These are phyloP conservation scores for Phenacoccus solenopsis DNA, from an alignment of 1,140 invertebrate genomes.

Conservation along the genomic window DNA sequence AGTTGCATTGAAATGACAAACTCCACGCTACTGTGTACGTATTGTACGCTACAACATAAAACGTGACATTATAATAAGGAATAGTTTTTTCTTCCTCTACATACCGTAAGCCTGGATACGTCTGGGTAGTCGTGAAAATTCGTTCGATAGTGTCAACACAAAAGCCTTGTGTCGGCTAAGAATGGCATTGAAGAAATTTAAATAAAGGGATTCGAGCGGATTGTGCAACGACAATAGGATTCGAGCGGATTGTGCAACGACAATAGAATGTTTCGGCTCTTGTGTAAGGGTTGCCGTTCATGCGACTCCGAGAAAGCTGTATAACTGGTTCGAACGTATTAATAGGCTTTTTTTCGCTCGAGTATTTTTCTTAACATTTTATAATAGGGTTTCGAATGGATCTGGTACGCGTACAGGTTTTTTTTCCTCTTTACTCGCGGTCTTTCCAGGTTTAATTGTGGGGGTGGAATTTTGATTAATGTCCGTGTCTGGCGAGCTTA, in stretches of 20 bases:
- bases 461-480: conserved; percentile 1
- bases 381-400: conserved; percentile 2
- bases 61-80: not conserved
- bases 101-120: too few species aligned
- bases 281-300: not conserved
- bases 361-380: too few species aligned
- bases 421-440: not conserved
- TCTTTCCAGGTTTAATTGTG: not conserved
- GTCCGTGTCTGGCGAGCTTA: too few species aligned
- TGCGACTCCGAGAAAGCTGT: not conserved
- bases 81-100: not conserved
- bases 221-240: not conserved
- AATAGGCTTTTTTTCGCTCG: not conserved
- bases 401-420: not conserved
- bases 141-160: not conserved
- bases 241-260: not conserved
- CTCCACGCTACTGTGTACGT: not conserved
- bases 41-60: not conserved
- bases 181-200: conserved; percentile 3
- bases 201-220: not conserved
- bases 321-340: not conserved
- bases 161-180: not conserved
- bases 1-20: not conserved
- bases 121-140: not conserved
- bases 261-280: not conserved